Conservation (phyloP, 2,113 vertebrate species). For the Scalopus aquaticus region DNA sequence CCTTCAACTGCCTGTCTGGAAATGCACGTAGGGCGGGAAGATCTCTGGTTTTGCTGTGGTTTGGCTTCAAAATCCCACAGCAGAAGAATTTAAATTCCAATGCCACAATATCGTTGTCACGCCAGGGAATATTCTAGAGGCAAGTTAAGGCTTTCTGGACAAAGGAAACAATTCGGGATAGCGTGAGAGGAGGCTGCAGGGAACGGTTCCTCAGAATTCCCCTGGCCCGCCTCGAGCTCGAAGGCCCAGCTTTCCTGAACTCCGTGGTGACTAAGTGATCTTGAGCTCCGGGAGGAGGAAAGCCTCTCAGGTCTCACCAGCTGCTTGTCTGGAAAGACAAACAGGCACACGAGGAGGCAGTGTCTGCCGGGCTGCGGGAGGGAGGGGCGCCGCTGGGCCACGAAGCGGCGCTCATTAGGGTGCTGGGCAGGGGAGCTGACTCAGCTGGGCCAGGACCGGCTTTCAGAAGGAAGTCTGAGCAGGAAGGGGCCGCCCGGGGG, state of each 20-base stretch:
- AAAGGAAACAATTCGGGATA: constrained; percentile 23
- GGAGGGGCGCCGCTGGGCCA: background rate
- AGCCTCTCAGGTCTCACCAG: constrained; percentile 50
- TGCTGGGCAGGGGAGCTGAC: background rate
- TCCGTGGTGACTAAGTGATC: background rate
- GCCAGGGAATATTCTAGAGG: background rate
- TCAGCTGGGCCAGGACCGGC: too few relatives aligned
- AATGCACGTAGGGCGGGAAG: background rate
- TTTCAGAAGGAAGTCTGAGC: too few relatives aligned
- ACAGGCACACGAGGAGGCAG: background rate
- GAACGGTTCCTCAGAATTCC: background rate
- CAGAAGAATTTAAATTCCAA: background rate
- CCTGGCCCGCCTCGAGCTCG: background rate
- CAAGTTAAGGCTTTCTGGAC: constrained; percentile 68
- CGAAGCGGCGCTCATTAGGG: constrained; percentile 52
- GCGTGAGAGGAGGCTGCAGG: background rate
- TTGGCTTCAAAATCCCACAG: background rate
- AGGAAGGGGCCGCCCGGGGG: background rate
- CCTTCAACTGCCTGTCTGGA: background rate
- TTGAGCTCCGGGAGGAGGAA: background rate
- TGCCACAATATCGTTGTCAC: background rate
- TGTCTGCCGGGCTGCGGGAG: background rate
- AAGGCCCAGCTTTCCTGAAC: background rate
- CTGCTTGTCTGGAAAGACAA: constrained; percentile 41
- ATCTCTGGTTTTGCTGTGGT: constrained; percentile 11